Base-by-base conservation (phyloP, 2,888 invertebrate species). In the Zonitis immaculata region DNA sequence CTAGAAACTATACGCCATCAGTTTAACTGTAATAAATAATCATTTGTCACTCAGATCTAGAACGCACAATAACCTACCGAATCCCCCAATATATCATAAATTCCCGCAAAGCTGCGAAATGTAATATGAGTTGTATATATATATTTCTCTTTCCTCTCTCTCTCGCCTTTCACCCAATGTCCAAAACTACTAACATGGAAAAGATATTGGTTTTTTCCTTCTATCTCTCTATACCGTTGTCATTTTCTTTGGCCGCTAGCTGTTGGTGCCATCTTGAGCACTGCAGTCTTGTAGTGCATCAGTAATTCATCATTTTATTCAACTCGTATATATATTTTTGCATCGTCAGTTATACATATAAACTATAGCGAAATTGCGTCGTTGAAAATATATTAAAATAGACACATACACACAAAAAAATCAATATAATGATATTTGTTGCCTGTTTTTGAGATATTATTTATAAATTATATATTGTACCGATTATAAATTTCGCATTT, bases 111-210 rank as follows among this genome's bases (percentile, higher is more conserved):
- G 69, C 72, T 71, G 72, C 66, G 72, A 74, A 73, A 73, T 66
- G 71, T 72, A 72, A 72, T 73, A 72, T 70, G 68, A 71, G 71
- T 71, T 70, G 69, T 72, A 67, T 68, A n/a, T n/a, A n/a, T n/a
- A n/a, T n/a, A n/a, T n/a, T 69, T 67, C 65, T 66, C 68, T 67
- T 60, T 67, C 65, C 65, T 68, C 66, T 60, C 55, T 59, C 54
- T 64, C 61, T 22, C 22, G 22, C 22, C 63, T 63, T 65, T 63
- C 61, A 58, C 68, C n/a, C 62, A 59, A 58, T 70, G 70, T 69
- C 71, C 72, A 69, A 66, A 62, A 65, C n/a, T n/a, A n/a, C n/a
- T n/a, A n/a, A n/a, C n/a, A 63, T 55, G 61, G 61, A 65, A 70
- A 58, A 65, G 70, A 73, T 72, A 73, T 73, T 73, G 70, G 69